Evolutionary conservation across 2,113 vertebrate genomes (phyloP).

Genomic region (Pipa parva): DNA sequence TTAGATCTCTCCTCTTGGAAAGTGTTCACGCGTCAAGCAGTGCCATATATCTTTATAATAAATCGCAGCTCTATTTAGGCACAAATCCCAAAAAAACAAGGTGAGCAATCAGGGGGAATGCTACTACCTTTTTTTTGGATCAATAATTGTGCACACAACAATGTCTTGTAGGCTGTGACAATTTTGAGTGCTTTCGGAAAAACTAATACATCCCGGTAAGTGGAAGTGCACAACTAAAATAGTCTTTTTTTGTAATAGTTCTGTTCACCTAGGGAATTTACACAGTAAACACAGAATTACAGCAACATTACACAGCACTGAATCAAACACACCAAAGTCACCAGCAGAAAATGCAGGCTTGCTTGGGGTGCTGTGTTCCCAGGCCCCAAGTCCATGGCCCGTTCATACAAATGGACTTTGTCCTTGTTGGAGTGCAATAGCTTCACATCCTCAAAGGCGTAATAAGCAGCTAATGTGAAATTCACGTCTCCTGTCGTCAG

Average conservation of each 20-base stretch:
- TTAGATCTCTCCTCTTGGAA: no score
- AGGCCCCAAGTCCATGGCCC: slow-evolving; percentile 59
- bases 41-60: no score
- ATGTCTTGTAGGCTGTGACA: slow-evolving; percentile 4
- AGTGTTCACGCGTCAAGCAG: no score
- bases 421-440: slow-evolving; percentile 91
- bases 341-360: slow-evolving; percentile 22
- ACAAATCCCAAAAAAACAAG: neutral
- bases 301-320: slow-evolving; percentile 58
- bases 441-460: slow-evolving; percentile 92
- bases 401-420: slow-evolving; percentile 82
- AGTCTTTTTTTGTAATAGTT: slow-evolving; percentile 3
- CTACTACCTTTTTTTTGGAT: neutral
- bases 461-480: slow-evolving; percentile 96
- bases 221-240: neutral
- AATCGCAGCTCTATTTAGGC: no score
- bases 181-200: slow-evolving; percentile 21
- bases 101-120: no score
- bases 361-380: slow-evolving; percentile 41
- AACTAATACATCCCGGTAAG: slow-evolving; percentile 12
- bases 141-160: neutral
- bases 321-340: slow-evolving; percentile 57
- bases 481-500: slow-evolving; percentile 91
- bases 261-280: neutral
- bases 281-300: slow-evolving; percentile 52